phyloP scores from a whole-genome alignment of 2,888 invertebrate genomes.

The Dascillus cervinus region DNA sequence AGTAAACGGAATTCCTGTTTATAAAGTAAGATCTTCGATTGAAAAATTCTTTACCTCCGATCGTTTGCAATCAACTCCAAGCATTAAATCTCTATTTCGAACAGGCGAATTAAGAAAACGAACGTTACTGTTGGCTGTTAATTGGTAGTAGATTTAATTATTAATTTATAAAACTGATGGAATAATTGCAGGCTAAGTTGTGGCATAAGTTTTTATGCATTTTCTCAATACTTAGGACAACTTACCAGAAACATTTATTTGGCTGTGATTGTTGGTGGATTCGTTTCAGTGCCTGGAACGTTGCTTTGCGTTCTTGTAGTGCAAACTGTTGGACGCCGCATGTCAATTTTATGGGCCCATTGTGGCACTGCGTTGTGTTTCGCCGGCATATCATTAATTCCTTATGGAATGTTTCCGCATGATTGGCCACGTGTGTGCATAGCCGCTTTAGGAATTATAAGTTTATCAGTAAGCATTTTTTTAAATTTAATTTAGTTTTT shows the following conservation, averaged over 20 bases:
- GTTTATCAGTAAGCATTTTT: slow-evolving; percentile 50
- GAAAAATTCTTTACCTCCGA: too few species aligned
- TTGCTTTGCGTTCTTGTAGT: slow-evolving; percentile 47
- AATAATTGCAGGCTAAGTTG: slow-evolving; percentile 46
- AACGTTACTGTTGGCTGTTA: slow-evolving; percentile 45
- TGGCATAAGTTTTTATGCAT: slow-evolving; percentile 52
- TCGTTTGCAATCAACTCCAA: too few species aligned
- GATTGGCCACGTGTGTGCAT: slow-evolving; percentile 52
- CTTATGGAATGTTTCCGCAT: slow-evolving; percentile 39
- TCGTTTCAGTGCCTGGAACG: slow-evolving; percentile 49
- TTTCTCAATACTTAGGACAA: slow-evolving; percentile 51
- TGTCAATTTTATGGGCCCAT: slow-evolving; percentile 45
- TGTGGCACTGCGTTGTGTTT: slow-evolving; percentile 46
- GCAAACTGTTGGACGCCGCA: slow-evolving; percentile 45
- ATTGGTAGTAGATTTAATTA: slow-evolving; percentile 44
- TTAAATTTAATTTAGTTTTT: background rate
- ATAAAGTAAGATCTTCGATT: too few species aligned
- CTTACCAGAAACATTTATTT: slow-evolving; percentile 49
- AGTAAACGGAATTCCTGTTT: slow-evolving; percentile 27
- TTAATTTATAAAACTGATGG: background rate
- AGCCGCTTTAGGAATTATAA: slow-evolving; percentile 57
- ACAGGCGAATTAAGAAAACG: slow-evolving; percentile 47
- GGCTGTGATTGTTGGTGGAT: slow-evolving; percentile 47
- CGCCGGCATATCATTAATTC: slow-evolving; percentile 44
- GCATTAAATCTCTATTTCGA: slow-evolving; percentile 46